A percentile compares a stretch with the other conserved stretches of the same genome.
Evolutionary conservation across 2,888 invertebrate species (phyloP).

Genomic region (Tetramorium bicarinatum): DNA sequence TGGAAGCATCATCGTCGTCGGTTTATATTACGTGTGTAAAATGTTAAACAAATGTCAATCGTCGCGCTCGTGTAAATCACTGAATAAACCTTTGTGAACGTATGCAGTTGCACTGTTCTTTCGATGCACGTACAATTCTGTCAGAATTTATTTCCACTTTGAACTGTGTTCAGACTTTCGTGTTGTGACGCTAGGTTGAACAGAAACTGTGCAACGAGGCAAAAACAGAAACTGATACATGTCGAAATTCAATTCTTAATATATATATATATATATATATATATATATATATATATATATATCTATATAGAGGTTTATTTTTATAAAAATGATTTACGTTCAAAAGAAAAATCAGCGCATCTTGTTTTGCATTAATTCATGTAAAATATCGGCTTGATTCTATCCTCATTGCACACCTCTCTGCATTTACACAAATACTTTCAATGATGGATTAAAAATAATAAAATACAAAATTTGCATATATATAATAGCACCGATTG

Average conservation of each 20-base stretch:
- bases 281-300: too few species aligned
- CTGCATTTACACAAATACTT: constrained; percentile 61
- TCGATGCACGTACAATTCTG: neutral
- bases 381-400: neutral
- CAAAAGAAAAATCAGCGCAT: neutral
- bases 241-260: constrained; percentile 13
- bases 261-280: too few species aligned
- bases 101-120: neutral
- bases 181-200: neutral
- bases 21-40: constrained; percentile 10
- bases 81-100: constrained; percentile 1
- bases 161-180: neutral
- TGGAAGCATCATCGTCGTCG: constrained; percentile 44
- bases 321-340: neutral
- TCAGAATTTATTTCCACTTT: constrained; percentile 5
- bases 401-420: constrained; percentile 45
- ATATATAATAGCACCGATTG: constrained; percentile 48
- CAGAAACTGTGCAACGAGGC: constrained; percentile 15
- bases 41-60: neutral
- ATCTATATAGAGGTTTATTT: neutral
- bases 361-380: neutral
- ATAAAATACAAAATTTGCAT: constrained; percentile 29
- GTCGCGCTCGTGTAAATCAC: constrained; percentile 18
- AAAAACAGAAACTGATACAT: neutral
- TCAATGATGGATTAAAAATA: constrained; percentile 57